A percentile compares a stretch with the other conserved stretches of the same genome.
phyloP scores from a whole-genome alignment of 2,113 vertebrate genomes.

The Psilopsiagon aymara region DNA sequence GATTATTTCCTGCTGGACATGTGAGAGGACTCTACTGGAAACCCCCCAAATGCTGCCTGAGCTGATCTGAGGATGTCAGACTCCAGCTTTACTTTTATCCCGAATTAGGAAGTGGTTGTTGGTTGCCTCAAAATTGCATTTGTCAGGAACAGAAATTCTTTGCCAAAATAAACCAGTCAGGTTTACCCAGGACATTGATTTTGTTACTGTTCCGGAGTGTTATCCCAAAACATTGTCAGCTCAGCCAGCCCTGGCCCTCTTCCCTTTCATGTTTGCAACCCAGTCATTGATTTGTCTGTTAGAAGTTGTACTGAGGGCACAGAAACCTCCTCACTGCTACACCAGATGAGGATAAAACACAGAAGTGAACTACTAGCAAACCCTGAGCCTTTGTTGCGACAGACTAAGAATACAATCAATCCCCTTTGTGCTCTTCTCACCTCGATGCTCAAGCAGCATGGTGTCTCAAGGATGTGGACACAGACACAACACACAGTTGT shows the following conservation, averaged over 20 bases:
- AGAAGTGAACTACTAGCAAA: not conserved
- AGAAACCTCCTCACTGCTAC: not conserved
- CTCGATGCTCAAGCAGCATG: not conserved
- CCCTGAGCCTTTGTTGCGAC: not conserved
- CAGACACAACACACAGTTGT: not conserved
- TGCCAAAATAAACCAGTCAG: slow-evolving; percentile 35
- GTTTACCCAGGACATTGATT: not conserved
- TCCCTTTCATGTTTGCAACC: not conserved
- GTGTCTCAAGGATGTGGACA: not conserved
- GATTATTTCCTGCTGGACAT: not conserved
- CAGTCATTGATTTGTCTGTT: not conserved
- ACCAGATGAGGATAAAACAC: not conserved
- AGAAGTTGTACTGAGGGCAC: not conserved
- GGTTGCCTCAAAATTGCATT: not conserved
- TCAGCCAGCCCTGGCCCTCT: not conserved
- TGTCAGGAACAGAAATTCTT: slow-evolving; percentile 39
- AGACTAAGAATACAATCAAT: not conserved
- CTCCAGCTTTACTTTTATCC: not conserved
- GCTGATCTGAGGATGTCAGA: not conserved
- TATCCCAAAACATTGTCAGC: not conserved
- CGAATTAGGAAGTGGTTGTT: slow-evolving; percentile 17
- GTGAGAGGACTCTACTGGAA: not conserved
- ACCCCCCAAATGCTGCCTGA: not conserved
- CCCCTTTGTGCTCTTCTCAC: not conserved
- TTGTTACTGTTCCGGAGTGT: not conserved